Base-by-base conservation (phyloP, 2,888 invertebrate genomes). In the Andrena bicolor region DNA sequence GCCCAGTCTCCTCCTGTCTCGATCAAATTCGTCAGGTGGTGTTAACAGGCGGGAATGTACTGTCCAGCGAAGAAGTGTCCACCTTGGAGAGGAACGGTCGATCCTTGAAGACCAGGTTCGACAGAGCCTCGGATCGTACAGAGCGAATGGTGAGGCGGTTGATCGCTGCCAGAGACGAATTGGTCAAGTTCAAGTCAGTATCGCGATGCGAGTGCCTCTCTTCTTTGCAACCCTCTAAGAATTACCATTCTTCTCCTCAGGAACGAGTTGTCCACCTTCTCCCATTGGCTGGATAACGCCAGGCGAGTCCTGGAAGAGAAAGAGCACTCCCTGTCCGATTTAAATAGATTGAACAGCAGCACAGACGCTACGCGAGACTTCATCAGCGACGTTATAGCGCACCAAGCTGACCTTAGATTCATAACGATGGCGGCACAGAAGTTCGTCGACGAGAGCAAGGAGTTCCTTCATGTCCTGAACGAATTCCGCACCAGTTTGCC, bases 361-460 rank as follows among this genome's bases (percentile, higher is more conserved):
- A 96, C 96, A 32, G 98, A 98, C 86, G 96, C 96, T n/a, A 97
- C 97, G 5, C 96, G 97, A 49, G 98, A 98, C 90, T 98, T 98
- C 93, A 97, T 98, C 41, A 97, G 97, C 84, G 98, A 98, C 94
- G 98, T 99, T 2, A 98, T 99, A 91, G 97, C 98, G 0, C 99
- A 99, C 92, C 99, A 99, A 94, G 99, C 98, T 0, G 99, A 99
- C 94, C 94, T 99, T 41, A 95, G 99, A 77, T 99, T 99, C 94
- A 98, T 99, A 88, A 98, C 98, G 2, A 98, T 99, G 97, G 97
- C 98, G 0, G 98, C 98, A 1, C 98, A 99, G 94, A 99, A 98
- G 94, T 99, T 99, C 93, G 96, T 98, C 30, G 99, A 99, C 90
- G 99, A 99, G 94, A 98, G 98, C 93, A 98, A 98, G 95, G 98